Evolutionary conservation across 2,113 vertebrate genomes (phyloP).

Genomic region (Aldabrachelys gigantea): DNA sequence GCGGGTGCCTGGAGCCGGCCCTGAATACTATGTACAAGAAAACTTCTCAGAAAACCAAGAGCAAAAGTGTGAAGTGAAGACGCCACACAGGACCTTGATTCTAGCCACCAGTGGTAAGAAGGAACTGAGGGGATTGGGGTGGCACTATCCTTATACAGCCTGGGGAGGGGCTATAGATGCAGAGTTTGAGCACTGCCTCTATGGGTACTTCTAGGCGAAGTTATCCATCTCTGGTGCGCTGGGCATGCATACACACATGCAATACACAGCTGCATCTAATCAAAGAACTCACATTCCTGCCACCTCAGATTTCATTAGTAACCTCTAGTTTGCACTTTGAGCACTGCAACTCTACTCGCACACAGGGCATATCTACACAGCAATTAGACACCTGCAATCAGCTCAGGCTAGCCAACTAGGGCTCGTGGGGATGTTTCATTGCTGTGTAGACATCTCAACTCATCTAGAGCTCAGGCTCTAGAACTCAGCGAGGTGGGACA

Average conservation of each 20-base stretch:
- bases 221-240: background rate
- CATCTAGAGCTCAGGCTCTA: background rate
- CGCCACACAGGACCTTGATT: background rate
- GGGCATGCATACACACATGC: background rate
- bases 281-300: background rate
- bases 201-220: background rate
- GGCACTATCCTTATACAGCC: background rate
- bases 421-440: background rate
- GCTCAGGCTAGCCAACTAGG: background rate
- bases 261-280: background rate
- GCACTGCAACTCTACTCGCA: background rate
- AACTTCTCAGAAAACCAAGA: background rate
- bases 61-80: background rate
- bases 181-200: background rate
- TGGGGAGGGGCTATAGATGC: background rate
- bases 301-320: background rate
- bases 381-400: background rate
- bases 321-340: background rate
- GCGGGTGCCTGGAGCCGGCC: too few relatives aligned
- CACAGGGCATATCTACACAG: background rate
- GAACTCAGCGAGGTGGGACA: too few relatives aligned
- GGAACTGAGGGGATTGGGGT: background rate
- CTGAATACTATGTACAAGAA: background rate
- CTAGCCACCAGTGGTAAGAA: background rate
- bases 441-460: background rate